Conservation (phyloP, 1,140 invertebrate species). For the Leguminivora glycinivorella region DNA sequence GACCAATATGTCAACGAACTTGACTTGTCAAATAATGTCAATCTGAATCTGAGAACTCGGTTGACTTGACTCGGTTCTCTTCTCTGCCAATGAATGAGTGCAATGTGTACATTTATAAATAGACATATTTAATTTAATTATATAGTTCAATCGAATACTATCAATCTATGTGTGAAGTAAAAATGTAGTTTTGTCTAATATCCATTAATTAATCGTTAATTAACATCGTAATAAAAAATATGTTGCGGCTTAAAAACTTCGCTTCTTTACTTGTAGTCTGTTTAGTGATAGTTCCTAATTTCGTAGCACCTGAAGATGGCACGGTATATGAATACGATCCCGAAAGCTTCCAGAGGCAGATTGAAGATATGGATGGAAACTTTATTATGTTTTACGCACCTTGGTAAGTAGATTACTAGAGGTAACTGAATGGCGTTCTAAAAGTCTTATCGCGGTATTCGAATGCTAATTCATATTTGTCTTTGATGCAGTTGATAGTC, state of each 20-base stretch:
- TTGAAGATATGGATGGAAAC: slow-evolving; percentile 70
- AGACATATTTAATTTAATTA: slow-evolving; percentile 5
- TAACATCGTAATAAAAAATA: not conserved
- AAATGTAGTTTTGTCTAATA: not conserved
- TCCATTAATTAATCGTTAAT: not conserved
- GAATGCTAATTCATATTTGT: too few relatives aligned
- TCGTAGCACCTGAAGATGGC: slow-evolving; percentile 62
- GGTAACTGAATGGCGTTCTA: not conserved
- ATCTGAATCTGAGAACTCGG: too few relatives aligned
- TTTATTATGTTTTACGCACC: slow-evolving; percentile 74
- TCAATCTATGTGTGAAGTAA: not conserved
- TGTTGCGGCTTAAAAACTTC: slow-evolving; percentile 1
- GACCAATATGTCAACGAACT: not conserved
- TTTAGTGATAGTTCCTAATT: slow-evolving; percentile 53
- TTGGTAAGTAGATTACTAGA: slow-evolving; percentile 49
- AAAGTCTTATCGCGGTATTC: too few relatives aligned
- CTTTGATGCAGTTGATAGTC: too few relatives aligned
- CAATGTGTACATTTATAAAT: not conserved
- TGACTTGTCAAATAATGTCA: not conserved
- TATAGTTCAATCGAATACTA: not conserved
- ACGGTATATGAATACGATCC: slow-evolving; percentile 65
- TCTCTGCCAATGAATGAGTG: slow-evolving; percentile 6
- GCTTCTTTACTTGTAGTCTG: slow-evolving; percentile 25
- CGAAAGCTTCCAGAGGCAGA: slow-evolving; percentile 61
- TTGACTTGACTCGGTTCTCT: too few relatives aligned